Evolutionary conservation across 53 echinoderm and acorn worm genomes (phyloP).

Genomic region (Crossaster papposus): DNA sequence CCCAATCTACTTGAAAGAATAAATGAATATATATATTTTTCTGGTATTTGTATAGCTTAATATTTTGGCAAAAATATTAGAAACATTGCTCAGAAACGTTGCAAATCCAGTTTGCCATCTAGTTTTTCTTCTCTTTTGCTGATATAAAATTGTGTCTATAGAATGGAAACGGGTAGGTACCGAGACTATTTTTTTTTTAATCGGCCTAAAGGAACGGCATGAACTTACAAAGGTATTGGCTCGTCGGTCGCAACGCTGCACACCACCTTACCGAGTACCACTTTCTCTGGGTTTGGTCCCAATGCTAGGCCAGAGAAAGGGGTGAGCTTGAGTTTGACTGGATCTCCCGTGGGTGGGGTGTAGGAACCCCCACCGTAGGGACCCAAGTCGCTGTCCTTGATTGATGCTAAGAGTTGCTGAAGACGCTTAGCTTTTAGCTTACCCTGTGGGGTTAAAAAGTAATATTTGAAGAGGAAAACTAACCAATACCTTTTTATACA

Average conservation of each 20-base stretch:
- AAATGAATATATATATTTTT: too few relatives aligned
- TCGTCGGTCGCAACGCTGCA: conserved; percentile 92
- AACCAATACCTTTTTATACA: background rate
- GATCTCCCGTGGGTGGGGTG: conserved; percentile 76
- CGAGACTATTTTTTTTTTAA: background rate
- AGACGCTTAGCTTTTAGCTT: conserved; percentile 92
- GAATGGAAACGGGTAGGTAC: too few relatives aligned
- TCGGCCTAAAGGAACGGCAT: background rate
- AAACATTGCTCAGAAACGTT: too few relatives aligned
- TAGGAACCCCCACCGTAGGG: conserved; percentile 93
- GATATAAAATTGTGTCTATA: too few relatives aligned
- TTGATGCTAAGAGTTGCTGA: conserved; percentile 81
- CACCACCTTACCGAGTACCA: conserved; percentile 94
- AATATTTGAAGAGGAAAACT: background rate
- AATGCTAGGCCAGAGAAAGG: conserved; percentile 67
- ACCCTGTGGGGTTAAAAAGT: conserved; percentile 61
- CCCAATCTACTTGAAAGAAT: too few relatives aligned
- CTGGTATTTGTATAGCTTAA: too few relatives aligned
- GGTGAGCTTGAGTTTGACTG: conserved; percentile 76
- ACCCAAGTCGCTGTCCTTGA: conserved; percentile 87
- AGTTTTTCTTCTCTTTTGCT: too few relatives aligned
- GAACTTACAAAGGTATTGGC: conserved; percentile 97
- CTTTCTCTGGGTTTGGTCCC: conserved; percentile 84
- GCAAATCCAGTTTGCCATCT: background rate
- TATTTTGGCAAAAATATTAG: too few relatives aligned